Percentiles rank a stretch among this genome's conserved stretches.
phyloP scores from a whole-genome alignment of 2,113 vertebrate species.

The Scomber scombrus region DNA sequence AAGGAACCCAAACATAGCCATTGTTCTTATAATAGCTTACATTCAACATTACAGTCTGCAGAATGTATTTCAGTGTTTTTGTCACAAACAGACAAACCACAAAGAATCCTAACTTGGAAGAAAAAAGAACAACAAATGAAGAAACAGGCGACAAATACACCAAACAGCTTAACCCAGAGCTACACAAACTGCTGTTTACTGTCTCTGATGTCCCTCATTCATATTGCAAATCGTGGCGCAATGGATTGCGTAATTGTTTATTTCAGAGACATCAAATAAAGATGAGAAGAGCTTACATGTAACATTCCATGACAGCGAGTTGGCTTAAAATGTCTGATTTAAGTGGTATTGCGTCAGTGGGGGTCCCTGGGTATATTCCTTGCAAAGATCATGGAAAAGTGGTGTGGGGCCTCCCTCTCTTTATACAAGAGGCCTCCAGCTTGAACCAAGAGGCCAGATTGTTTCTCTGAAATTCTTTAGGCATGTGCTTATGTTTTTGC shows the following conservation, averaged over 20 bases:
- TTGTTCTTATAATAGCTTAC: conserved; percentile 13
- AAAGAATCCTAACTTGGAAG: conserved; percentile 43
- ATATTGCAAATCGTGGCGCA: conserved; percentile 24
- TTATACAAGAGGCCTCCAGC: conserved; percentile 64
- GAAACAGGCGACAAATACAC: conserved; percentile 31
- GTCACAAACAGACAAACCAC: conserved; percentile 41
- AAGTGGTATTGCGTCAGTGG: conserved; percentile 72
- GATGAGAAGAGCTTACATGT: conserved; percentile 17
- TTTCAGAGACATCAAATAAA: conserved; percentile 41
- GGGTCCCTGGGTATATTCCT: conserved; percentile 71
- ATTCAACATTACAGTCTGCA: conserved; percentile 28
- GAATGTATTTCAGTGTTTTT: conserved; percentile 41
- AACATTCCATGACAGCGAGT: conserved; percentile 67
- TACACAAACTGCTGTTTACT: conserved; percentile 41
- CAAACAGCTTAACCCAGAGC: conserved; percentile 46
- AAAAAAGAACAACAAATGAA: conserved; percentile 25
- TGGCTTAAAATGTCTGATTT: conserved; percentile 51
- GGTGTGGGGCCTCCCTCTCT: conserved; percentile 42
- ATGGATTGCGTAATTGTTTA: conserved; percentile 23
- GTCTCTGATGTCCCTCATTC: conserved; percentile 27
- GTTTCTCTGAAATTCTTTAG: conserved; percentile 80
- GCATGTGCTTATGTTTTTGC: conserved; percentile 76
- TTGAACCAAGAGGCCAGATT: conserved; percentile 65
- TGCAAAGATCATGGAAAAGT: conserved; percentile 65
- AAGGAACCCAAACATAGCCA: conserved; percentile 5